Evolutionary conservation across 2,797 vertebrate genomes (phyloP).

Genomic region (Darevskia nairensis): DNA sequence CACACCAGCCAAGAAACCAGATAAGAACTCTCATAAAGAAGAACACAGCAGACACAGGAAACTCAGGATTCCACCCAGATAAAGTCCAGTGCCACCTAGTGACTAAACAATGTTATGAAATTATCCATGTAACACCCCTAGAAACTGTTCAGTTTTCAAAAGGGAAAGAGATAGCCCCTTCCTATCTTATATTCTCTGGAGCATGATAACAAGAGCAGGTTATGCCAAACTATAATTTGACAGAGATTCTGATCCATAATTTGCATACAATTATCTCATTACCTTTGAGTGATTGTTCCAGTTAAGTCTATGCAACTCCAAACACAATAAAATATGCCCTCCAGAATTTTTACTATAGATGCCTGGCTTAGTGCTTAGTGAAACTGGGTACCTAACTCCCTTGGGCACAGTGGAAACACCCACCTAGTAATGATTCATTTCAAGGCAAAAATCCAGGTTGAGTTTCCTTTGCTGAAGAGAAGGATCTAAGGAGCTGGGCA

Average conservation of each 20-base stretch:
- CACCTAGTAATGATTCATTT: slow-evolving; percentile 18
- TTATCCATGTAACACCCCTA: neutral
- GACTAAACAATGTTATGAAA: neutral
- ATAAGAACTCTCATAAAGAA: neutral
- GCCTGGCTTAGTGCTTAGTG: neutral
- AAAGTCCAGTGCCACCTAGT: neutral
- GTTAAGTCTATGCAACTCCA: neutral
- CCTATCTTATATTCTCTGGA: slow-evolving; percentile 10
- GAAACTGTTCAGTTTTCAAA: neutral
- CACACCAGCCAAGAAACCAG: neutral
- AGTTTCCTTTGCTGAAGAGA: neutral
- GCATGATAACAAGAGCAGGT: slow-evolving; percentile 8
- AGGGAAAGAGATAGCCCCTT: neutral
- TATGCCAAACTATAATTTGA: slow-evolving; percentile 33
- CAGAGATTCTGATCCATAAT: slow-evolving; percentile 14
- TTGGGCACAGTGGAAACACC: slow-evolving; percentile 17
- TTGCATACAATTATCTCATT: slow-evolving; percentile 37
- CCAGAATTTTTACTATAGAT: slow-evolving; percentile 21
- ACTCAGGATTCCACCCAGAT: neutral
- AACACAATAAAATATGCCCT: slow-evolving; percentile 37
- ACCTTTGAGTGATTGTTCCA: slow-evolving; percentile 16
- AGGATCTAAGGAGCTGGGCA: neutral
- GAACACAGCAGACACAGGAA: neutral
- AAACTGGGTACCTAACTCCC: neutral
- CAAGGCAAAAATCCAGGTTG: neutral